Base-by-base conservation (phyloP, 2,113 vertebrate species). In the Gymnorhina tibicen region DNA sequence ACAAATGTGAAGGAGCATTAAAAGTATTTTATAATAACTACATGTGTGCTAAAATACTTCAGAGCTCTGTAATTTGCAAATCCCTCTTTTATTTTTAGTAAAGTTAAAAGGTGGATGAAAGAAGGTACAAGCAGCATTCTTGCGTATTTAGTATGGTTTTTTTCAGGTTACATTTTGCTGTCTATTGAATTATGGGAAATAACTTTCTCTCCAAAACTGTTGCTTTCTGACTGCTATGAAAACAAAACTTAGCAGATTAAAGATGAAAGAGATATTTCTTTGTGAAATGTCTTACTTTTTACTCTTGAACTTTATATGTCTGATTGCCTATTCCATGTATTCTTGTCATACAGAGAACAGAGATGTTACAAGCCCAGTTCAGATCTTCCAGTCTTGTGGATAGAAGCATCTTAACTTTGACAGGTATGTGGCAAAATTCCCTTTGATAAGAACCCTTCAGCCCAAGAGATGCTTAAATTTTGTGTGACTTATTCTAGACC, bases 31-130 rank as follows among this genome's bases (percentile, higher is more conserved):
- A 73, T 87, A 89, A 90, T 73, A 93, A 91, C 53, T 64, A 59
- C 16, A 41, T 37, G 35, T 79, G 80, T 72, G 58, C 73, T 84
- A 74, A 97, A 76, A 28, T 69, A 82, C 60, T 82, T 74, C 62
- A 82, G 82, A 93, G 87, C 55, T 95, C 83, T 91, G 37, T 93
- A 95, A 97, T 97, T 95, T 97, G 52, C 72, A 95, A 92, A 90
- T 82, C 59, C 76, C 63, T 59, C 81, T 66, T 87, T n/a, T 85
- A 70, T 92, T 97, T 97, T 97, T 89, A 70, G 49, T 66, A 44
- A 64, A 92, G 32, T 84, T 89, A 89, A 84, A 74, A 96, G 75
- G 75, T 32, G 92, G 96, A 79, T 82, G 89, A 95, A 94, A 87
- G 74, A 87, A 95, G 56, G 62, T 73, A 75, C 63, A 90, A 56